Conservation (phyloP, 2,888 invertebrate genomes). For the Philonicus albiceps region DNA sequence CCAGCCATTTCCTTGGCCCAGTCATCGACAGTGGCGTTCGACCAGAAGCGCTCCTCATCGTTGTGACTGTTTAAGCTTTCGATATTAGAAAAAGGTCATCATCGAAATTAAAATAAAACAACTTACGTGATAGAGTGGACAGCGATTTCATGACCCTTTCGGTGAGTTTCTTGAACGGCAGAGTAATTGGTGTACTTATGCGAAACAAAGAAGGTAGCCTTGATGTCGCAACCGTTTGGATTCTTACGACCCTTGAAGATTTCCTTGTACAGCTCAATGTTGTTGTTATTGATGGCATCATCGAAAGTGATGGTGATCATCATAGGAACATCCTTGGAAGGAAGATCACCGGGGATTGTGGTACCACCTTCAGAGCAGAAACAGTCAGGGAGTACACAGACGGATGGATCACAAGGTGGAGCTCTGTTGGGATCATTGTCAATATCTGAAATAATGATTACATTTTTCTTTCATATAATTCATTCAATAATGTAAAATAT, state of each 20-base stretch:
- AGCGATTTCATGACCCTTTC: conserved; percentile 92
- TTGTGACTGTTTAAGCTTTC: conserved; percentile 73
- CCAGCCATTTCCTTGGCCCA: conserved; percentile 97
- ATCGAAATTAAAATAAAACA: conserved; percentile 13
- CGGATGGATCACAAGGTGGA: conserved; percentile 85
- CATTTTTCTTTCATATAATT: too few species aligned
- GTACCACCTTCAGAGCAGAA: conserved; percentile 95
- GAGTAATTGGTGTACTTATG: conserved; percentile 95
- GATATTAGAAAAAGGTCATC: not conserved
- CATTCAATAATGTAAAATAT: too few species aligned
- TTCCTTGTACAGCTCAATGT: conserved; percentile 91
- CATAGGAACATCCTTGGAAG: conserved; percentile 86
- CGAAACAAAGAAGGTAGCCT: conserved; percentile 89
- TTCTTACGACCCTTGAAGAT: conserved; percentile 91
- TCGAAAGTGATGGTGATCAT: conserved; percentile 96
- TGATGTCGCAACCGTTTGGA: conserved; percentile 93
- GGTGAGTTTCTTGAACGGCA: conserved; percentile 88
- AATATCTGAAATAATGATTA: conserved; percentile 82
- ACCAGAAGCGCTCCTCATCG: conserved; percentile 92
- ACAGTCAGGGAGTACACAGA: conserved; percentile 89
- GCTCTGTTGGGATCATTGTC: conserved; percentile 94
- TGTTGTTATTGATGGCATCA: conserved; percentile 94
- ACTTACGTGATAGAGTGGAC: conserved; percentile 93
- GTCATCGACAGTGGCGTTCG: conserved; percentile 88
- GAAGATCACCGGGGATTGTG: conserved; percentile 83